Conservation (phyloP, 2,797 vertebrate species). For the Pantherophis vulpinus region DNA sequence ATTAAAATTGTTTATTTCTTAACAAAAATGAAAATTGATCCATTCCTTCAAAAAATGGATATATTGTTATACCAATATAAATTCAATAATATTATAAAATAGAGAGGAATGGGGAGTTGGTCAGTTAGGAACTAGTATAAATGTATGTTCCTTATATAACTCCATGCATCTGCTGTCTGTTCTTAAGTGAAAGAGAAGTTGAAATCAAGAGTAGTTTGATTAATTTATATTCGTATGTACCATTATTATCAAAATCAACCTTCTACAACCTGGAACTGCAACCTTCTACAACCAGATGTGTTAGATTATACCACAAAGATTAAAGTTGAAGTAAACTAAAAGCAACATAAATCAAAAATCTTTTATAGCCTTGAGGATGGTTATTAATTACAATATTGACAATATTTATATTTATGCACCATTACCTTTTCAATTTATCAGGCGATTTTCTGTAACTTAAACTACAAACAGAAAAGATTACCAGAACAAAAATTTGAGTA, state of each 20-base stretch:
- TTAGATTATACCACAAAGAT: not conserved
- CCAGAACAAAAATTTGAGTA: not conserved
- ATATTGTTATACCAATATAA: not conserved
- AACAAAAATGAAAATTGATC: not conserved
- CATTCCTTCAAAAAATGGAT: not conserved
- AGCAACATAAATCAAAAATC: not conserved
- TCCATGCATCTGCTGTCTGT: not conserved
- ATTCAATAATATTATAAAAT: not conserved
- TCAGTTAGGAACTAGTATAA: not conserved
- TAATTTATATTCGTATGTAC: not conserved
- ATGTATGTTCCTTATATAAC: not conserved
- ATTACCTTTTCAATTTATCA: not conserved
- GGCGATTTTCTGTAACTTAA: not conserved
- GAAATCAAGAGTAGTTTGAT: not conserved
- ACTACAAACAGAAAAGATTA: not conserved
- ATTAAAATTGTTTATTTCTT: not conserved
- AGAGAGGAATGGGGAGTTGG: not conserved
- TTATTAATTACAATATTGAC: conserved; percentile 33
- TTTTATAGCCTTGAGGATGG: not conserved
- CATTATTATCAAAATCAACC: not conserved
- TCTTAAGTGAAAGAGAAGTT: not conserved
- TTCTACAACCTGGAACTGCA: not conserved
- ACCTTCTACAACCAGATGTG: not conserved
- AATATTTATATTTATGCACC: conserved; percentile 26
- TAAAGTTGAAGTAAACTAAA: not conserved